Evolutionary conservation across 2,888 invertebrate genomes (phyloP), one percentile per base, ranked within the genome.

Genomic region (Syritta pipiens): DNA sequence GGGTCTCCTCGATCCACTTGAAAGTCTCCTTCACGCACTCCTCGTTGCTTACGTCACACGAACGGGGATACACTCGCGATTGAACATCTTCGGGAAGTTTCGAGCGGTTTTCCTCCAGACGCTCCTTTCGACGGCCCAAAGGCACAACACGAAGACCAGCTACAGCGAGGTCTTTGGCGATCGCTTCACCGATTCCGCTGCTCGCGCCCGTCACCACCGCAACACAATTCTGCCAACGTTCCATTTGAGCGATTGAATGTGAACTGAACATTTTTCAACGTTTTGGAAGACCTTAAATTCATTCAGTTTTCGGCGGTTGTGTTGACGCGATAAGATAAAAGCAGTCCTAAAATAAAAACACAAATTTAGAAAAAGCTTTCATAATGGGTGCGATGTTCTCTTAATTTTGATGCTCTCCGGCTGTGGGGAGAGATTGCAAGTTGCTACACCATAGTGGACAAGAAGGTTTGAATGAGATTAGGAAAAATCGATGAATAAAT

Each of bases 121-220:
- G 75, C 3, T 89, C 87, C 1, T 87, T 81, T 42, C 89, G 86
- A 65, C 90, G 85, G 0, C 90, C 90, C 68, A 90, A 85, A 1
- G 89, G 90, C 1, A 90, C 87, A 1, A 91, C 91, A 46, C 87
- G 88, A 81, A 91, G 82, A 3, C 91, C 91, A 14, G 86, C 84
- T 53, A 85, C 83, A 0, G 88, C 88, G 5, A 90, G 84, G 28
- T 86, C 84, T 48, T 83, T 83, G 1, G 85, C 85, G 35, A 89
- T 86, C 1, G 87, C 88, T 5, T 88, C 89, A 19, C 90, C 92
- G 53, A 92, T 91, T 1, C 92, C 92, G 0, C 89, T 87, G 83
- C 91, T 91, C 2, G 91, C 91, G 5, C 92, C 92, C 0, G 91
- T 92, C 63, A 92, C 91, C 22, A 92, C 88, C 0, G 91, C 92